A percentile compares a stretch with the other conserved stretches of the same genome.
Evolutionary conservation across 2,797 vertebrate species (phyloP).

Genomic region (Peromyscus nudipes): DNA sequence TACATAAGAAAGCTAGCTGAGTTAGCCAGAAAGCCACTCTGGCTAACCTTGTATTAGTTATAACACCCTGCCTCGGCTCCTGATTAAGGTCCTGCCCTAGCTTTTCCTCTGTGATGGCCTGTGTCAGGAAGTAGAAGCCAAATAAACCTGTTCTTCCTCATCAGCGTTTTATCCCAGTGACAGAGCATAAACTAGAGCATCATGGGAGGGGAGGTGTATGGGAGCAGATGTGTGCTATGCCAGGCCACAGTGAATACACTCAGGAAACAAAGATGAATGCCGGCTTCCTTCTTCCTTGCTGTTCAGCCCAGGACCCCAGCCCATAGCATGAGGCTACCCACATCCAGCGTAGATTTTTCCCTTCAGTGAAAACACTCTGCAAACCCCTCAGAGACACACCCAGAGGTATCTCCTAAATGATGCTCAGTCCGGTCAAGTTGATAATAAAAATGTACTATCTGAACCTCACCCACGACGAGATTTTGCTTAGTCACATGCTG

Average conservation of each 20-base stretch:
- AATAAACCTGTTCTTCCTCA: background rate
- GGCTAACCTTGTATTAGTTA: too few relatives aligned
- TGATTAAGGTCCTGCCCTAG: background rate
- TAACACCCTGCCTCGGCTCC: background rate
- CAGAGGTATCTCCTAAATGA: background rate
- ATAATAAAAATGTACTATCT: background rate
- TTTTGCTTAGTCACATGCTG: background rate
- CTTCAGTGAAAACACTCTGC: background rate
- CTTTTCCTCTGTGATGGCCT: background rate
- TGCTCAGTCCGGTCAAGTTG: background rate
- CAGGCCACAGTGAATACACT: background rate
- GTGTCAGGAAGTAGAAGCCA: background rate
- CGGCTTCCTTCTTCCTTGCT: background rate
- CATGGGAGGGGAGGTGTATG: background rate
- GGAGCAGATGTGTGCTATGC: background rate
- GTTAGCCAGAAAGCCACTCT: background rate
- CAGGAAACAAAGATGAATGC: background rate
- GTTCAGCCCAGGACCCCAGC: background rate
- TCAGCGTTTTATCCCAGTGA: background rate
- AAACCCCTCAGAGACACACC: background rate
- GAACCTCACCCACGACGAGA: background rate
- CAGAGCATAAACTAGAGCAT: background rate
- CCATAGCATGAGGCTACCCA: background rate
- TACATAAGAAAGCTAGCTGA: background rate
- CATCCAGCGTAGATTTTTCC: background rate